Base-by-base conservation (phyloP, 2,113 vertebrate species). In the Axis porcinus region DNA sequence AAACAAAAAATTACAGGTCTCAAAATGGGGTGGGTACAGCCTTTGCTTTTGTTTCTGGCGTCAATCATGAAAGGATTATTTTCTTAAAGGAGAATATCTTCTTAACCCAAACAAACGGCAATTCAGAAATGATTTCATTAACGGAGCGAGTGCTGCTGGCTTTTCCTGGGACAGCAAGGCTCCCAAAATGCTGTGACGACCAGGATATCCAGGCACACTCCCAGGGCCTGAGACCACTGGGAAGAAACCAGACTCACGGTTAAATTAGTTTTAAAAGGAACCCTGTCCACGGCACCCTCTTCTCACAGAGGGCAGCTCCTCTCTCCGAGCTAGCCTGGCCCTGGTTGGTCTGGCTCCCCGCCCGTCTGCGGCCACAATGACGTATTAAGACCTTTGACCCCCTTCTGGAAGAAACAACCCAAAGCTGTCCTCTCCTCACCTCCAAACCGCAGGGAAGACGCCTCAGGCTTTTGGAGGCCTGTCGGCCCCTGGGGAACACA, bases 51-150 rank as follows among this genome's bases (percentile, higher is more conserved):
- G 88, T 97, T 70, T 84, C 33, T 28, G 47, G 33, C 1, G 0
- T 84, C 81, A 36, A 14, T 62, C 91, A 40, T 36, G 70, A 95
- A 79, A 89, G 96, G 97, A 97, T 98, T 98, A 96, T 79, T 78
- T 96, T 81, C 87, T 86, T 95, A 76, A 89, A 67, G 89, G 33
- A 88, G 96, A 93, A 74, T 58, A 52, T 11, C 93, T 67, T 58
- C 90, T 96, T 95, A 96, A 85, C 50, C 45, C 84, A 67, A 58
- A 87, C 84, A 86, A 82, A 47, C 0, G n/a, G 78, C 19, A 13
- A 88, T 43, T 84, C 74, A 94, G 84, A 58, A 94, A 95, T 47
- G 1, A 33, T 67, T 36, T 86, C 78, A 43, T 5, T 3, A 7
- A 25, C 30, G 8, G 60, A 5, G 15, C 52, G 36, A 57, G 67